phyloP scores from a whole-genome alignment of 2,797 vertebrate genomes.

The Syndactyla subalaris region DNA sequence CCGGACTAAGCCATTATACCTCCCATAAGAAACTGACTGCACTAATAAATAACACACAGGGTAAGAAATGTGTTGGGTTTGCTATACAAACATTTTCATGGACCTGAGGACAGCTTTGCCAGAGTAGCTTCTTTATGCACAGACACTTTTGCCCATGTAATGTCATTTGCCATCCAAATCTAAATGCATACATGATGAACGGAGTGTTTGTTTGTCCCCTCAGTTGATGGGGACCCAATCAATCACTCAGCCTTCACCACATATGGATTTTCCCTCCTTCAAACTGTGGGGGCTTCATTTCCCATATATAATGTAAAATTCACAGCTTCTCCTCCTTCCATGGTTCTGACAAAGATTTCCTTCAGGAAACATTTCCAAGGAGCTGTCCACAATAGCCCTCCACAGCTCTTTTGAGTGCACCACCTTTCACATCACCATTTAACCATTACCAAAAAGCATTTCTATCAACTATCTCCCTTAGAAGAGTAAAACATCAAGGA shows the following conservation, averaged over 20 bases:
- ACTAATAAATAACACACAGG: neutral
- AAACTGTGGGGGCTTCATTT: neutral
- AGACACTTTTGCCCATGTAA: neutral
- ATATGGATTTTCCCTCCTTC: neutral
- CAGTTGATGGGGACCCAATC: neutral
- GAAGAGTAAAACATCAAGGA: neutral
- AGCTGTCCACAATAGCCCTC: neutral
- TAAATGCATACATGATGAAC: neutral
- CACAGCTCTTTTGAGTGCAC: neutral
- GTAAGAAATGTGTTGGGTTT: neutral
- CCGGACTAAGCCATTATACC: neutral
- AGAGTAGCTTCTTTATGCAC: neutral
- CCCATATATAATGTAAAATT: neutral
- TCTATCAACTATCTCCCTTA: constrained; percentile 4
- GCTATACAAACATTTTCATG: neutral
- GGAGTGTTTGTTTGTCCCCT: neutral
- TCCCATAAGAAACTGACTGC: neutral
- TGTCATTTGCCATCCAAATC: neutral
- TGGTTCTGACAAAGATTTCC: neutral
- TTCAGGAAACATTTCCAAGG: neutral
- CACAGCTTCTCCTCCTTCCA: neutral
- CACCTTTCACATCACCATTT: neutral
- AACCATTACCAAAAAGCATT: neutral
- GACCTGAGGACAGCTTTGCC: neutral
- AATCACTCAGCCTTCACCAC: neutral